Evolutionary conservation across 37 sponge, comb jelly and placozoan genomes (phyloP).

Genomic region (Geodia barretti): DNA sequence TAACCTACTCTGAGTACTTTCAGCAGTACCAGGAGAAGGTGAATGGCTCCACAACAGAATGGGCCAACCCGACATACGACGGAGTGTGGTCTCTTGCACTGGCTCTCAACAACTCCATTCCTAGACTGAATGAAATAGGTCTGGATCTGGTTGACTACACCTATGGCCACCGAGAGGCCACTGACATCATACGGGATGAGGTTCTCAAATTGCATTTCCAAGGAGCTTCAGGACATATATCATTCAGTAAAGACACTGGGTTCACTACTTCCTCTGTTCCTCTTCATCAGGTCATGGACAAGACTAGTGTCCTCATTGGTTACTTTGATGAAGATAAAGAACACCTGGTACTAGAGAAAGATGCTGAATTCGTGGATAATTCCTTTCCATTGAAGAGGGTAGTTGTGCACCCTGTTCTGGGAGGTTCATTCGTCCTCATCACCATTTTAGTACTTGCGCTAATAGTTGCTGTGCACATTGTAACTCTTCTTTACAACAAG

Average conservation of each 20-base stretch:
- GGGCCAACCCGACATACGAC: conserved; percentile 11
- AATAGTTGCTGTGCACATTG: too few species aligned
- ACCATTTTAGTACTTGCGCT: too few species aligned
- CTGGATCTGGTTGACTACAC: background rate
- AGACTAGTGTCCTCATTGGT: too few species aligned
- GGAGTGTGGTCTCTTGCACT: conserved; percentile 32
- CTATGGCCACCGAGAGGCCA: background rate
- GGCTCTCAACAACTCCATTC: background rate
- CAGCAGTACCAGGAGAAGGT: conserved; percentile 6
- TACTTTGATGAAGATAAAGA: too few species aligned
- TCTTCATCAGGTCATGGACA: too few species aligned
- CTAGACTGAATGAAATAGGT: too few species aligned
- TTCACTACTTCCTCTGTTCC: background rate
- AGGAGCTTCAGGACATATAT: conserved; percentile 3
- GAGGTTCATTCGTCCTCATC: too few species aligned
- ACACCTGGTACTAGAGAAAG: too few species aligned
- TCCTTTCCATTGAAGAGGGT: too few species aligned
- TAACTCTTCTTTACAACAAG: too few species aligned
- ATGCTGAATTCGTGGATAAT: too few species aligned
- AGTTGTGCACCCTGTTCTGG: background rate
- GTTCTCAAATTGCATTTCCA: background rate
- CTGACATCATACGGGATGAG: conserved; percentile 3
- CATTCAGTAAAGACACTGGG: background rate
- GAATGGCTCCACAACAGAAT: background rate
- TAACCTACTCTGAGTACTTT: conserved; percentile 12